phyloP scores from a whole-genome alignment of 2,113 vertebrate species.

The Petroica traversi region DNA sequence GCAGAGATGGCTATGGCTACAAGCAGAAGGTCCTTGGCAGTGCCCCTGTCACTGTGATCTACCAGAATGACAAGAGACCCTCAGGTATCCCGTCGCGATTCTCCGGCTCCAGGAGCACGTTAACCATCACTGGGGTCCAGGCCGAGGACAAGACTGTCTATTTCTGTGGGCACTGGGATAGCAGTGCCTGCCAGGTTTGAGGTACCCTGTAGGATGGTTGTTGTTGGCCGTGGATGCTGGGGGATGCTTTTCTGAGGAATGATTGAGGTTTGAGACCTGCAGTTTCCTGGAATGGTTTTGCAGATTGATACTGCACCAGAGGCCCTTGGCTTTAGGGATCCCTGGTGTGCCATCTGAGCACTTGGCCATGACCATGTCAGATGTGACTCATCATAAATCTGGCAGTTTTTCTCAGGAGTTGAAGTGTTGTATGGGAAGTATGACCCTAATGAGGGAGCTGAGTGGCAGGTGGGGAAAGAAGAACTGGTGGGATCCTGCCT shows the following conservation, averaged over 20 bases:
- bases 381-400: background rate
- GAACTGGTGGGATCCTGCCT: background rate
- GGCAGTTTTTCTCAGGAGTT: background rate
- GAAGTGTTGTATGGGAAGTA: background rate
- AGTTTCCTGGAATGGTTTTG: background rate
- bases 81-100: background rate
- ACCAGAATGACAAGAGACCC: accelerated
- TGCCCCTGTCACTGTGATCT: background rate
- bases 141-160: background rate
- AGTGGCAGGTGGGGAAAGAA: too few species aligned
- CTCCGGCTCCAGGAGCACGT: accelerated
- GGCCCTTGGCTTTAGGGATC: background rate
- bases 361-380: background rate
- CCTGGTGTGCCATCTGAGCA: background rate
- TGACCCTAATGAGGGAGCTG: background rate
- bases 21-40: background rate
- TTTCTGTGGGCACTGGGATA: background rate
- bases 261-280: background rate
- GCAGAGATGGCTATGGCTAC: background rate
- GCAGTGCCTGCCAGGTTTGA: background rate
- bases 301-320: background rate
- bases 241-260: background rate
- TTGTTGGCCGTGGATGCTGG: background rate
- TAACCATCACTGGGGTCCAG: background rate
- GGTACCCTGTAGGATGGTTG: background rate